These are phyloP conservation scores for Orthonyx spaldingii DNA, from an alignment of 2,113 vertebrate genomes.

Conservation along the genomic window DNA sequence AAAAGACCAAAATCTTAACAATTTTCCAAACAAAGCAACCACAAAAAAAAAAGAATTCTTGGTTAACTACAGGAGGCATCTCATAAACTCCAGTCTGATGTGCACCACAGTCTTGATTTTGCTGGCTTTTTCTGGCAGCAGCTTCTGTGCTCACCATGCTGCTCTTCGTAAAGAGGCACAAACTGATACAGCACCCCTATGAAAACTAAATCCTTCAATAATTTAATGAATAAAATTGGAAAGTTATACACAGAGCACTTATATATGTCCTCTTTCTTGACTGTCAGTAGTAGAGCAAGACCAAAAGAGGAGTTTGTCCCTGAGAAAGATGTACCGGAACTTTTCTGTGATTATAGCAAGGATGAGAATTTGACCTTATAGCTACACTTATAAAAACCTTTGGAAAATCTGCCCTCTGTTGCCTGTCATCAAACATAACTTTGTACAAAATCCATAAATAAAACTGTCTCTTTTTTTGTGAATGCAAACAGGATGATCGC, in stretches of 20 bases:
- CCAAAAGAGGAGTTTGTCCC: not conserved
- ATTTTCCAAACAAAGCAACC: not conserved
- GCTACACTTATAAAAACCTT: not conserved
- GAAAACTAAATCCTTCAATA: not conserved
- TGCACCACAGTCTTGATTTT: not conserved
- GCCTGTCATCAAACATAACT: not conserved
- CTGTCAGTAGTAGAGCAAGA: not conserved
- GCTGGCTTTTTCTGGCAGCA: not conserved
- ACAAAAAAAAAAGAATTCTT: not conserved
- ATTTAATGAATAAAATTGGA: not conserved
- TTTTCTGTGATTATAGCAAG: not conserved
- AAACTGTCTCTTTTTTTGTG: not conserved
- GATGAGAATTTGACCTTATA: not conserved
- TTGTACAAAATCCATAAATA: not conserved
- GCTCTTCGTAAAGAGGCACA: not conserved
- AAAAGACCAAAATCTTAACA: not conserved
- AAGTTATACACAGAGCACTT: not conserved
- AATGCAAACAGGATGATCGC: not conserved
- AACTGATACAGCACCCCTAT: not conserved
- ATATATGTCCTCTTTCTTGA: not conserved
- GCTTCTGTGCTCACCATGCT: not conserved
- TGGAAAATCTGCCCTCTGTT: not conserved
- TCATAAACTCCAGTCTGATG: not conserved
- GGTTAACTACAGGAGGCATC: fast-evolving
- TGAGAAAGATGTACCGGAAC: not conserved